Base-by-base conservation (phyloP, 92 coral and sea anemone species). In the Epizoanthus stellaris region DNA sequence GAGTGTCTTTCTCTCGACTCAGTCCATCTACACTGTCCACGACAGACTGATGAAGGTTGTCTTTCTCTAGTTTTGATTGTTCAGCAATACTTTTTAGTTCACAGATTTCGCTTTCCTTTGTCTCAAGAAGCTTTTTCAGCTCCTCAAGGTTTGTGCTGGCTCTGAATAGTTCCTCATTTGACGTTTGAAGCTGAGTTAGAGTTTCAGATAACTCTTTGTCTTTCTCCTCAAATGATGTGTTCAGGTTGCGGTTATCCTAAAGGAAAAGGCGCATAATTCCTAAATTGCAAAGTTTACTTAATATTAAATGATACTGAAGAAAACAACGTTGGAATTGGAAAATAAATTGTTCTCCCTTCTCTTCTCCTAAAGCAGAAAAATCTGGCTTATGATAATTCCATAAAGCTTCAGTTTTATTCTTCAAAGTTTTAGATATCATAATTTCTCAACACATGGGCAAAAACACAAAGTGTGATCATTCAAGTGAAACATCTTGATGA, bases 211-310 rank as follows among this genome's bases (percentile, higher is more conserved):
- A 67, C 72, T 89, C 95, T 66, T 91, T 87, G 47, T 90, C 94
- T 84, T 92, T 93, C 73, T 94, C 97, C 62, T 94, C 98, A 81
- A 94, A 94, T 0, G 98, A 92, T 2, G 95, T 84, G 88, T 94
- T 94, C 16, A 94, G 76, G 59, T 80, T 89, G 66, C 85, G 75
- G 73, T 90, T 87, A 49, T 94, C 95, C 98, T 94, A 56, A 38
- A 57, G 71, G 15, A 43, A 73, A 66, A 23, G n/a, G 59, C 20
- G 59, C 16, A 42, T 25, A 43, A 68, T 13, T 14, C 69, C 0
- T 68, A 52, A 45, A 45, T 10, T 52, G 12, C 13, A 52, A 43
- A 43, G 49, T 43, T 43, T 43, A 43, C 5, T 43, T 43, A 43
- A 4, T 4, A 43, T 2, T 52, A 52, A 9, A 52, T 52, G 14